A percentile compares a stretch with the other conserved stretches of the same genome.
phyloP scores from a whole-genome alignment of 2,888 invertebrate species.

The Tenthredo amoena region DNA sequence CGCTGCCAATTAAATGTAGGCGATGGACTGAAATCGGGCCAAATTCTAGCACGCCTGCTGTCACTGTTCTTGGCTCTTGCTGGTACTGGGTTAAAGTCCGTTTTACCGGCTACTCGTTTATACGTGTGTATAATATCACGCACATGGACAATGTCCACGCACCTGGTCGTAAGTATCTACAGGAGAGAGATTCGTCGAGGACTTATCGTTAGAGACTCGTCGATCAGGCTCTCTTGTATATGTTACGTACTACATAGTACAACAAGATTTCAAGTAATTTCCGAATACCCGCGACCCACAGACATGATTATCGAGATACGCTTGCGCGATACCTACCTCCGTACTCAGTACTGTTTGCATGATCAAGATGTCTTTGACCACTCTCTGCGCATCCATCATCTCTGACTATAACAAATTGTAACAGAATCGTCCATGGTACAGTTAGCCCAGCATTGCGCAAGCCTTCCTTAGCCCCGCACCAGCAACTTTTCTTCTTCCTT shows the following conservation, averaged over 20 bases:
- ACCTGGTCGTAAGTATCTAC: not conserved
- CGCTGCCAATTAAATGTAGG: conserved; percentile 43
- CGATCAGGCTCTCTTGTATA: not conserved
- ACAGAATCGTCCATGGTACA: conserved; percentile 30
- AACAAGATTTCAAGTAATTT: conserved; percentile 13
- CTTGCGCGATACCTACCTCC: not conserved
- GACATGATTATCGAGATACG: not conserved
- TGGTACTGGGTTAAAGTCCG: conserved; percentile 39
- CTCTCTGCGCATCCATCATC: not conserved
- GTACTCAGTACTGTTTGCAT: not conserved
- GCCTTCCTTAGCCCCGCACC: not conserved
- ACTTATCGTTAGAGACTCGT: not conserved
- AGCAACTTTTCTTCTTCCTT: not conserved
- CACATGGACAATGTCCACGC: conserved; percentile 5
- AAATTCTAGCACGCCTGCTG: conserved; percentile 45
- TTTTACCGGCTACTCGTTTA: not conserved
- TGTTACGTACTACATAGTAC: no score
- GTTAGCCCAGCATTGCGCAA: conserved; percentile 23
- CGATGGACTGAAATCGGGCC: conserved; percentile 44
- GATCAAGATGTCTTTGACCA: conserved; percentile 14
- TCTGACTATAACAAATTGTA: conserved; percentile 21
- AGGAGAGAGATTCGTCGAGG: not conserved
- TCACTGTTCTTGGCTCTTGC: conserved; percentile 19
- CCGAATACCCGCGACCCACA: not conserved
- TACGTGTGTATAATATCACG: not conserved